Evolutionary conservation across 2,888 invertebrate genomes (phyloP), one percentile per base, ranked within the genome.

Genomic region (Ochropacha duplaris): DNA sequence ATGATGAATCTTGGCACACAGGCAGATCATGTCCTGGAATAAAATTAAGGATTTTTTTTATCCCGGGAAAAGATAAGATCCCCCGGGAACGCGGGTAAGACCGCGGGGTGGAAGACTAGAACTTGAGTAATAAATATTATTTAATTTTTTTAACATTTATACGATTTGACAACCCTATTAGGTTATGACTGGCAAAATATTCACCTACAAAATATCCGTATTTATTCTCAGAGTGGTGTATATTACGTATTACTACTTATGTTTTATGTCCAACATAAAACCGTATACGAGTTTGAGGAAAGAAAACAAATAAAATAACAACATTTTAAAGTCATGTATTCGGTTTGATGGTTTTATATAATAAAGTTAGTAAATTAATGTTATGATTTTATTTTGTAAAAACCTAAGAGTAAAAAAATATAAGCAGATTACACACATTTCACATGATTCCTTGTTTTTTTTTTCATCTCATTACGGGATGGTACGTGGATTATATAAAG

Each of bases 221-320:
- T 68, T 72, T 64, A 65, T 56, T 57, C 61, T 59, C 54, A 61
- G 36, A 51, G 49, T 55, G 55, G 51, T 64, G 66, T 19, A 3
- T 44, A 44, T 19, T 44, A 44, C 61, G 65, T 67, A 70, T 68
- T 64, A 68, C 66, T 66, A 68, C 72, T 66, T 70, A 66, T 69
- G 65, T 66, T 76, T 76, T 76, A 78, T 68, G 67, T 65, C 59
- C 56, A 67, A 62, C 70, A 72, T 73, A 74, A 73, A 73, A 74
- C 19, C 44, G 44, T 44, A 19, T 19, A 44, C 19, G 19, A 44
- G 44, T 19, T 44, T 19, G 4, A 19, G 19, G 44, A 44, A 44
- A 44, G 44, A 44, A 44, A 44, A 44, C 44, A 19, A 44, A 44
- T 44, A 44, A 44, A 44, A 36, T 4, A 44, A 44, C 6, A n/a